A percentile compares a stretch with the other conserved stretches of the same genome.
Conservation (phyloP, 1,140 invertebrate genomes). For the Telenomus remus region DNA sequence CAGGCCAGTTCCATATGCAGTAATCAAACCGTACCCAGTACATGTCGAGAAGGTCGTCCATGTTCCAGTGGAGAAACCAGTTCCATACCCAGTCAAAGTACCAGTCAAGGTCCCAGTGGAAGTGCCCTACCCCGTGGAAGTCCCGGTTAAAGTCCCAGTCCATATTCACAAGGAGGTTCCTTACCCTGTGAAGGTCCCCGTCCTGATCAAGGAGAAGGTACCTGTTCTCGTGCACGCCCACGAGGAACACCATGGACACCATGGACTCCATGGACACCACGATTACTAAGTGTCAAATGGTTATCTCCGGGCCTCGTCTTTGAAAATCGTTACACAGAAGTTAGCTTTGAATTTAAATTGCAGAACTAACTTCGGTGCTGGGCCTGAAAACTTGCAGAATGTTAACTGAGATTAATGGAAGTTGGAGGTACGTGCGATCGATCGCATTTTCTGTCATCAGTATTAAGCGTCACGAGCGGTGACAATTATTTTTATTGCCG, state of each 20-base stretch:
- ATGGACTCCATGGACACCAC: conserved; percentile 17
- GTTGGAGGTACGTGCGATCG: too few relatives aligned
- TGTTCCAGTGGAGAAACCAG: conserved; percentile 67
- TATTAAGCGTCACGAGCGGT: too few relatives aligned
- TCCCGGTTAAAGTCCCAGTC: conserved; percentile 64
- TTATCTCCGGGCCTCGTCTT: too few relatives aligned
- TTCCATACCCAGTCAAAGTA: conserved; percentile 76
- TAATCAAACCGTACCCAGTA: conserved; percentile 74
- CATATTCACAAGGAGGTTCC: conserved; percentile 69
- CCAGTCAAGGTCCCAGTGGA: conserved; percentile 77
- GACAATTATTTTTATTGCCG: too few relatives aligned
- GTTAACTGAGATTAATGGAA: too few relatives aligned
- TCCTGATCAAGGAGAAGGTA: conserved; percentile 77
- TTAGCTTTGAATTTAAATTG: too few relatives aligned
- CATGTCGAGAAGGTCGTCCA: conserved; percentile 70
- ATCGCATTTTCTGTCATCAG: too few relatives aligned
- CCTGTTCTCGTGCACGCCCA: conserved; percentile 73
- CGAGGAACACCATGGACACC: conserved; percentile 33
- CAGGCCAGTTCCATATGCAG: conserved; percentile 75
- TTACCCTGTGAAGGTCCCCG: conserved; percentile 66
- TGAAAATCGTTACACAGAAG: too few relatives aligned
- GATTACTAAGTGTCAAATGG: neutral
- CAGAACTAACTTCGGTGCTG: too few relatives aligned
- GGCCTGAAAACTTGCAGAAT: too few relatives aligned
- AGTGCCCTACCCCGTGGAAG: conserved; percentile 68